Evolutionary conservation across 2,888 invertebrate genomes (phyloP), one percentile per base, ranked within the genome.

Genomic region (Torymus aiolomorphi): DNA sequence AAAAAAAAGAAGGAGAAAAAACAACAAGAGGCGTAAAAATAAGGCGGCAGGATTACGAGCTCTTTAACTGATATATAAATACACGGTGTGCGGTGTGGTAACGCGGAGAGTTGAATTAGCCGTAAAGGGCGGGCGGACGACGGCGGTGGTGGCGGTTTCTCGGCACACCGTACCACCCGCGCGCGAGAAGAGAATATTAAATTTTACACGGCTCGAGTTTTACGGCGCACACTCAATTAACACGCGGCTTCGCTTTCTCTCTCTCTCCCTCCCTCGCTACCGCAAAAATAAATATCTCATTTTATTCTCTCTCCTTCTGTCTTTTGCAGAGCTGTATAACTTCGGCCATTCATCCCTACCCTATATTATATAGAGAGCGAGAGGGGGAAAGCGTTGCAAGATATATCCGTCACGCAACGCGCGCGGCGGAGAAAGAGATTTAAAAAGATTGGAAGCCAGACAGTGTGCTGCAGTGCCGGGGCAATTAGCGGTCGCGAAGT

Each of bases 251-350:
- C 31, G 49, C 20, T 59, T 18, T 59, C 70, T 70, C 16, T 8
- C 20, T 66, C 16, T 18, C 18, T 59, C 70, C 57, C 16, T 8
- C 20, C 52, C 16, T 18, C 18, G 42, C n/a, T 52, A 49, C 20
- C 52, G n/a, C 52, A 20, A 63, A 63, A 62, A 74, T 74, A 75
- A 75, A 75, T 67, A 75, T 66, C 54, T 69, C 76, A 62, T 56
- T 76, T 62, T 62, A 69, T 76, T 69, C 56, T 59, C 51, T n/a
- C 76, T 20, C 20, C 20, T 20, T 20, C 20, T 20, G 20, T 20
- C 20, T 20, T 20, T 1, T 2, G 20, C 67, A 20, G 54, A 56
- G 57, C 13, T 66, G 51, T 20, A n/a, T 51, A 59, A 66, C 59
- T 59, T 74, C 54, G 54, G 10, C 57, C 61, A 4, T 61, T 61